Evolutionary conservation across 2,113 vertebrate species (phyloP).

Genomic region (Manacus vitellinus): DNA sequence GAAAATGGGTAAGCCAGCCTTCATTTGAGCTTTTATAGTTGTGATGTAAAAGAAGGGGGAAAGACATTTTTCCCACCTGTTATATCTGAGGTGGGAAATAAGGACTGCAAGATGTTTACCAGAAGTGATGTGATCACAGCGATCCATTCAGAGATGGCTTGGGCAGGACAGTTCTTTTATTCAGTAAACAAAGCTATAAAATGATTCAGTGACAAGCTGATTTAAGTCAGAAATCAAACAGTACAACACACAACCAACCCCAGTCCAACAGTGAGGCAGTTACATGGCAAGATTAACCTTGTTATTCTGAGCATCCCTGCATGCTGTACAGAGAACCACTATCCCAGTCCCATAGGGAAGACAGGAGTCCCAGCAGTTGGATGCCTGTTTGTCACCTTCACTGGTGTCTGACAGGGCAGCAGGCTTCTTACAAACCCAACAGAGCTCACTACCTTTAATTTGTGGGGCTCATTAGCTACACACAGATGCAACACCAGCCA

Average conservation of each 20-base stretch:
- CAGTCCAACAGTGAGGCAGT: not conserved
- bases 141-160: not conserved
- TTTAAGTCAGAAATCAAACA: not conserved
- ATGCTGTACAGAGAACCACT: not conserved
- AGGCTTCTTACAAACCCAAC: not conserved
- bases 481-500: not conserved
- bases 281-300: not conserved
- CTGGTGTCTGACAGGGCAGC: not conserved
- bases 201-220: not conserved
- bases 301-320: not conserved
- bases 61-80: not conserved
- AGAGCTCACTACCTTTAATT: not conserved
- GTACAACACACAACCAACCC: not conserved
- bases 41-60: not conserved
- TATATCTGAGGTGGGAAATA: not conserved
- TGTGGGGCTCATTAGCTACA: not conserved
- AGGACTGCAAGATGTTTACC: not conserved
- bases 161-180: not conserved
- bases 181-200: not conserved
- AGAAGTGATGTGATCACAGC: not conserved
- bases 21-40: not conserved
- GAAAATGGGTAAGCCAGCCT: not conserved
- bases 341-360: not conserved
- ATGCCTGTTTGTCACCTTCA: not conserved
- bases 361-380: not conserved